A percentile compares a stretch with the other conserved stretches of the same genome.
phyloP scores from a whole-genome alignment of 2,797 vertebrate genomes.

The Cynodonichthys magdalenae region DNA sequence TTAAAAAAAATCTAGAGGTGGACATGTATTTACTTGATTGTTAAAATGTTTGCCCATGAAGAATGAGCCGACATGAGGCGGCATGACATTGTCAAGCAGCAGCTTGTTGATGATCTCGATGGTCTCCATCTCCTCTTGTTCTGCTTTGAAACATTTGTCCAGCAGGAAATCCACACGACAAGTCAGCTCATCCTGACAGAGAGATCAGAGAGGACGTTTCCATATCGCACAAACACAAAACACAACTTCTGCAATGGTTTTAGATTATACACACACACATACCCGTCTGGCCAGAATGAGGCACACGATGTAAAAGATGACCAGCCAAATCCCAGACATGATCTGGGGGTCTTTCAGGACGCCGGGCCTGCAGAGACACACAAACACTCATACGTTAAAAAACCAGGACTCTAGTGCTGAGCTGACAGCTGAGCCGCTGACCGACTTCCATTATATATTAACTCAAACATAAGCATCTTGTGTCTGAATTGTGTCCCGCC shows the following conservation, averaged over 20 bases:
- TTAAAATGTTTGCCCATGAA: constrained; percentile 86
- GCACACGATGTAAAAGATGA: constrained; percentile 87
- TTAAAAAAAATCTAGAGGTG: too few species aligned
- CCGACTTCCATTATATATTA: constrained; percentile 11
- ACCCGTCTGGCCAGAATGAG: constrained; percentile 89
- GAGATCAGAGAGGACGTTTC: background rate
- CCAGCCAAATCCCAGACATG: constrained; percentile 88
- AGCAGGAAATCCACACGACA: constrained; percentile 89
- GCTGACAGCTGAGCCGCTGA: background rate
- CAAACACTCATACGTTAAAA: constrained; percentile 8
- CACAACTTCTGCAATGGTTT: background rate
- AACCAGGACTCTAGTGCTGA: background rate
- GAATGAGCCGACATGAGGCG: constrained; percentile 84
- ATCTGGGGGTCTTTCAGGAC: constrained; percentile 89
- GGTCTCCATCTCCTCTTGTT: constrained; percentile 88
- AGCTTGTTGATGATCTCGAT: constrained; percentile 90
- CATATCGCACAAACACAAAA: background rate
- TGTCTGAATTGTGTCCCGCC: constrained; percentile 27
- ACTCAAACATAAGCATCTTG: constrained; percentile 26
- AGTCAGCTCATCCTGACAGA: constrained; percentile 85
- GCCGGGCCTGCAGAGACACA: constrained; percentile 74
- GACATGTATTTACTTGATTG: constrained; percentile 80
- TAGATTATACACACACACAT: constrained; percentile 18
- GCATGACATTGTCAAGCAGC: constrained; percentile 89
- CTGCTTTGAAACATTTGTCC: constrained; percentile 84